Base-by-base conservation (phyloP, 2,113 vertebrate genomes). In the Guaruba guarouba region DNA sequence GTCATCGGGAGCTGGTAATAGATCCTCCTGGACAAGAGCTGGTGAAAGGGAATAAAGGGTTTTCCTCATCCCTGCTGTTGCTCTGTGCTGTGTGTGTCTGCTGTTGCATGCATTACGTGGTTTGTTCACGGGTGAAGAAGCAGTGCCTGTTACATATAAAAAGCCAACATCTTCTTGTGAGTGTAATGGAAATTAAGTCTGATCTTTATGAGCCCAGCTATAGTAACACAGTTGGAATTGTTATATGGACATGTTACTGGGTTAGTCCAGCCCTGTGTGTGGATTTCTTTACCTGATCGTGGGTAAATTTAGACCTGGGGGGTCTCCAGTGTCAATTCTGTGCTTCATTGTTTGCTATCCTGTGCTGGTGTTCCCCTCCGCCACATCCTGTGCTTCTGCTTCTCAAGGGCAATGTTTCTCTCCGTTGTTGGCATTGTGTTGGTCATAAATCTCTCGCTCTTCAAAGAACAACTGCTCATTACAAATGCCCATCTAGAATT, bases 11-110 rank as follows among this genome's bases (percentile, higher is more conserved):
- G 57, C 39, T 86, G 69, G 55, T 77, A 31, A 76, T 92, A 88
- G 86, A 86, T 95, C 86, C 77, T 86, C 46, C 55, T 75, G 86
- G 70, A 62, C 51, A 82, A 69, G 86, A 66, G 89, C 69, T 80
- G 67, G 86, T 81, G 52, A 79, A 89, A 82, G 23, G 57, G 68
- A 39, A 52, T 64, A 70, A 59, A 78, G 35, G 73, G 55, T 29
- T 66, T 25, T 37, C 61, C 49, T 90, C 0, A 1, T 37, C 29
- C 48, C 52, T 88, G 62, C 46, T 2, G 1, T 39, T 93, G 43
- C 22, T 83, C 22, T 87, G 2, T 3, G 1, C 8, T 54, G 23
- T 55, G 11, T 41, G 44, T 52, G 37, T 68, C 25, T 82, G 49
- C 18, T 67, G 49, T 75, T 91, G 67, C 1, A 2, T 44, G 83